Conservation (phyloP, 2,113 vertebrate species). For the Planiliza haematocheilus region DNA sequence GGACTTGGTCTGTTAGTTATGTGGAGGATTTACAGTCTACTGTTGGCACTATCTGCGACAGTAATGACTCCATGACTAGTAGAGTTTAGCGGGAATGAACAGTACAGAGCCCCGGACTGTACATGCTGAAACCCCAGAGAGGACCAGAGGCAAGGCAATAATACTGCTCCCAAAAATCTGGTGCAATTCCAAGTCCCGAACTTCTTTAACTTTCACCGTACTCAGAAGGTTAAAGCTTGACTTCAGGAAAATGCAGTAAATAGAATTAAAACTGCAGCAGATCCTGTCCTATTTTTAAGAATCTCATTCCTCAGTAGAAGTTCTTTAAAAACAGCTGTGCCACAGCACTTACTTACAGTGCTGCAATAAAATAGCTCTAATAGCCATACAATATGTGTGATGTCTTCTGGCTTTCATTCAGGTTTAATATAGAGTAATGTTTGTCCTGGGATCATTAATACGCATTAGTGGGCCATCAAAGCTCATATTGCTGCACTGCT, state of each 20-base stretch:
- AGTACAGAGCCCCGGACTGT: conserved; percentile 38
- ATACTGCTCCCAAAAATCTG: conserved; percentile 37
- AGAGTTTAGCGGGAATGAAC: conserved; percentile 54
- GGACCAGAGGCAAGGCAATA: conserved; percentile 36
- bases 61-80: conserved; percentile 67
- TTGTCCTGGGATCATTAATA: conserved; percentile 83
- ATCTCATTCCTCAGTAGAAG: conserved; percentile 44
- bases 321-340: conserved; percentile 55
- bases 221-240: conserved; percentile 5
- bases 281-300: conserved; percentile 35
- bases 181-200: conserved; percentile 40
- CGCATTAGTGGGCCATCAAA: conserved; percentile 81
- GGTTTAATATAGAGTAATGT: conserved; percentile 81
- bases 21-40: conserved; percentile 55
- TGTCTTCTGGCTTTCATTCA: conserved; percentile 73
- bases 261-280: conserved; percentile 32
- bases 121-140: conserved; percentile 46
- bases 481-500: conserved; percentile 74
- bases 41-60: conserved; percentile 51
- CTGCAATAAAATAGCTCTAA: conserved; percentile 71
- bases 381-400: conserved; percentile 66
- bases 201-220: conserved; percentile 46
- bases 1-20: conserved; percentile 58
- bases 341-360: conserved; percentile 65
- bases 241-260: conserved; percentile 13